phyloP scores from a whole-genome alignment of 2,888 invertebrate genomes.

The Hoplodrina ambigua region DNA sequence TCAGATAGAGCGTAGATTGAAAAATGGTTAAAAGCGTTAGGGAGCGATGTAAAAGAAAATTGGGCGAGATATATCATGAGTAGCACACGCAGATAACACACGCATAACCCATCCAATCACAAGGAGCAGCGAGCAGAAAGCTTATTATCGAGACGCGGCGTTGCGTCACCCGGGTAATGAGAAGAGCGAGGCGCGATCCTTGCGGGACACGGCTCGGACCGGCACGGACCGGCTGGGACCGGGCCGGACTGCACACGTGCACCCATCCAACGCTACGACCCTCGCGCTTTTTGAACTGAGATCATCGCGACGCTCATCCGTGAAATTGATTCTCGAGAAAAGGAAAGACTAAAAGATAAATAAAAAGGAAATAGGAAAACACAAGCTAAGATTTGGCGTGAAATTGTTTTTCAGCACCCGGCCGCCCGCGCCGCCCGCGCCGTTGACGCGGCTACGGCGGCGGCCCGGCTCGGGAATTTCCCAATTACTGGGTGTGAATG shows the following conservation, averaged over 20 bases:
- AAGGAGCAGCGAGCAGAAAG: slow-evolving; percentile 86
- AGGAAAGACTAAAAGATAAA: slow-evolving; percentile 90
- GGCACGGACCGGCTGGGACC: slow-evolving; percentile 61
- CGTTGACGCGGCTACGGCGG: slow-evolving; percentile 76
- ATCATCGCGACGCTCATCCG: slow-evolving; percentile 90
- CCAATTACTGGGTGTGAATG: slow-evolving; percentile 89
- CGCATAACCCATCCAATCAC: slow-evolving; percentile 88
- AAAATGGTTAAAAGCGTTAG: slow-evolving; percentile 74
- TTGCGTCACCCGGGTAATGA: slow-evolving; percentile 82
- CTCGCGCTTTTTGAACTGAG: slow-evolving; percentile 88
- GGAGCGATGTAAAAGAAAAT: slow-evolving; percentile 83
- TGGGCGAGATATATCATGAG: slow-evolving; percentile 83
- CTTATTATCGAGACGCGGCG: slow-evolving; percentile 86
- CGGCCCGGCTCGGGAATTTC: slow-evolving; percentile 87
- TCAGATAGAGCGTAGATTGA: slow-evolving; percentile 70
- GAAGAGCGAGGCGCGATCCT: slow-evolving; percentile 68
- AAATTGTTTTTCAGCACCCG: slow-evolving; percentile 90
- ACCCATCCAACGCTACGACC: slow-evolving; percentile 72
- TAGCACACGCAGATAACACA: slow-evolving; percentile 86
- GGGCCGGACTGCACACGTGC: slow-evolving; percentile 74
- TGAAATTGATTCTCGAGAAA: slow-evolving; percentile 90
- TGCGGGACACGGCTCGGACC: slow-evolving; percentile 44
- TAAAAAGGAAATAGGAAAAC: slow-evolving; percentile 91
- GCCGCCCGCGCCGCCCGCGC: slow-evolving; percentile 65
- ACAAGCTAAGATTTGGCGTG: slow-evolving; percentile 91